Percentiles rank a stretch among this genome's conserved stretches.
These are phyloP conservation scores for Harpegnathos saltator DNA, from an alignment of 1,140 invertebrate genomes.

Conservation along the genomic window DNA sequence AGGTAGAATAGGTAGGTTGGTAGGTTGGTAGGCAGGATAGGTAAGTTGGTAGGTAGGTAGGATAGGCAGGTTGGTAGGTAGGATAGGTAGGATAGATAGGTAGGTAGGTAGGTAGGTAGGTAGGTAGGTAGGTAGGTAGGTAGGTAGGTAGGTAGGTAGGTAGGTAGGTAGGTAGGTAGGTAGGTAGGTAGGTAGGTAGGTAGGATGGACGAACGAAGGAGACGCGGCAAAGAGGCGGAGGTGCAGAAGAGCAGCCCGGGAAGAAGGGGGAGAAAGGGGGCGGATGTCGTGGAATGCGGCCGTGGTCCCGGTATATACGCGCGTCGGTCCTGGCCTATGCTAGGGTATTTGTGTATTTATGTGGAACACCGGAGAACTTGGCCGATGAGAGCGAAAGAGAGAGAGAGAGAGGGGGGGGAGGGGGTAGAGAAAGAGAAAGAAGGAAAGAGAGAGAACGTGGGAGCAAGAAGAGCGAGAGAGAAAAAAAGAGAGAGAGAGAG, in stretches of 20 bases:
- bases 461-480: slow-evolving; percentile 33
- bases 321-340: slow-evolving; percentile 75
- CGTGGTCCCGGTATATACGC: slow-evolving; percentile 81
- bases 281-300: slow-evolving; percentile 84
- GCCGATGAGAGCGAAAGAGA: slow-evolving; percentile 50
- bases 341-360: slow-evolving; percentile 85
- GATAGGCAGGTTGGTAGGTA: too few species aligned
- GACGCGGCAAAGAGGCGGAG: slow-evolving; percentile 34
- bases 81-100: too few species aligned
- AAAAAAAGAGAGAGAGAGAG: background rate
- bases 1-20: too few species aligned
- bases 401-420: slow-evolving; percentile 5
- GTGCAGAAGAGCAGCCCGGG: slow-evolving; percentile 25
- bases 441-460: slow-evolving; percentile 14
- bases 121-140: too few species aligned
- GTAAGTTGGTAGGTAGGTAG: too few species aligned
- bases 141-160: slow-evolving; percentile 30
- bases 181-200: slow-evolving; percentile 61
- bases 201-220: slow-evolving; percentile 55
- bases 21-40: too few species aligned
- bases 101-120: too few species aligned
- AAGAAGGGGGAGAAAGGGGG: slow-evolving; percentile 50
- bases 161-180: slow-evolving; percentile 45
- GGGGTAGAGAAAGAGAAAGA: slow-evolving; percentile 9
- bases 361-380: slow-evolving; percentile 81